Base-by-base conservation (phyloP, 2,113 vertebrate genomes). In the Elachura formosa region DNA sequence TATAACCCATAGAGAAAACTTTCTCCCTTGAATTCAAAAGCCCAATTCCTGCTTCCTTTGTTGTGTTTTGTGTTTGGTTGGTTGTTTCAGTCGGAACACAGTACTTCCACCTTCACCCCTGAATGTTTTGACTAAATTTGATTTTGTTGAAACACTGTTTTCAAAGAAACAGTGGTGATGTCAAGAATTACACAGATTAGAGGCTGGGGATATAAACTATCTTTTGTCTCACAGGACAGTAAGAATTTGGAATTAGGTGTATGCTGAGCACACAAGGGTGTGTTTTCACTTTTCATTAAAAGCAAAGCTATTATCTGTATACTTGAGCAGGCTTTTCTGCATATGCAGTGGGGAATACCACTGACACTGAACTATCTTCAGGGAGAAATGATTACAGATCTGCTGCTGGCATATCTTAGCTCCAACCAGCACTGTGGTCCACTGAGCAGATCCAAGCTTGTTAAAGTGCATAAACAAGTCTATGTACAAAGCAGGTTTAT, bases 321-420 rank as follows among this genome's bases (percentile, higher is more conserved):
- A 29, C 31, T 49, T 62, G 43, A 95, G 34, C 55, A 73, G 41
- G 15, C 21, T 43, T 72, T 93, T 72, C 31, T 64, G 58, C 10
- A n/a, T 41, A 17, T n/a, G 25, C 31, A 56, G n/a, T 38, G 61
- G 26, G 36, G 14, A 92, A 55, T 41, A 55, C 25, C n/a, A 64
- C 43, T 49, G 23, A 25, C 14, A 43, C 14, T 34, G 52, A 68
- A 48, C 31, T 61, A 1, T 19, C 23, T 76, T 38, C 41, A 66
- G 18, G n/a, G 38, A 90, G 40, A 46, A 84, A 63, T 4, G 0
- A 36, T 31, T 59, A 19, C 91, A 46, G 23, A 72, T 36, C 24
- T 51, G 66, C 16, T 67, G n/a, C 34, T 79, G 26, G 9, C 0
- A 0, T 82, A 34, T 26, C 10, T 18, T 26, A 72, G 43, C 7